Evolutionary conservation across 2,797 vertebrate species (phyloP).

Genomic region (Thamnophis elegans): DNA sequence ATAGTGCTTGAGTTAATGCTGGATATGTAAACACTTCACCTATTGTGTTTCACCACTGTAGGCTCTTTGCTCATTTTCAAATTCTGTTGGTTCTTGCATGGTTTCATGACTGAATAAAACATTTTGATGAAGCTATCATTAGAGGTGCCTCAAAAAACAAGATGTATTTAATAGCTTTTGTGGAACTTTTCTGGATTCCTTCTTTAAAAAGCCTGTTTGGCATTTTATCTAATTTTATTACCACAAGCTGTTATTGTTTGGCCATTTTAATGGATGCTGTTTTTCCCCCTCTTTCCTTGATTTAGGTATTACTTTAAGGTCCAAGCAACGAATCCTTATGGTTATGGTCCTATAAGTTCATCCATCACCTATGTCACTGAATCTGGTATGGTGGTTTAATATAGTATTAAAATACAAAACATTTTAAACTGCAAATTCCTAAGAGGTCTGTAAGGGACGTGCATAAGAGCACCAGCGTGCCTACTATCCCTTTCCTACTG

Average conservation of each 20-base stretch:
- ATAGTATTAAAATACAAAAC: constrained; percentile 12
- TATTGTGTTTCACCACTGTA: background rate
- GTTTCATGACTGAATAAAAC: background rate
- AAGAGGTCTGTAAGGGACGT: no score
- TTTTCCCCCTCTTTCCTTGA: constrained; percentile 22
- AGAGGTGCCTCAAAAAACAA: background rate
- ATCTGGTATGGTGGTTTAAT: constrained; percentile 81
- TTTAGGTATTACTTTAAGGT: constrained; percentile 98
- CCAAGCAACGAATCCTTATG: constrained; percentile 92
- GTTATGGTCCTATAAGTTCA: constrained; percentile 90
- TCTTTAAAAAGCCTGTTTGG: background rate
- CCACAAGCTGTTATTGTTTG: background rate
- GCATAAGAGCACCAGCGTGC: no score
- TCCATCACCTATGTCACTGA: constrained; percentile 92
- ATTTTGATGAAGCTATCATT: background rate
- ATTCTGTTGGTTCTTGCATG: background rate
- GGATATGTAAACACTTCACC: background rate
- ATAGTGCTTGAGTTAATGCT: background rate
- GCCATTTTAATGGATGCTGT: constrained; percentile 16
- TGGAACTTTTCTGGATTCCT: background rate
- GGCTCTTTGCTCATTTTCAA: background rate
- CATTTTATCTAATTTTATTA: background rate
- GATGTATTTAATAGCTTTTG: background rate
- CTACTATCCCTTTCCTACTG: no score
- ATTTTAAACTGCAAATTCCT: constrained; percentile 30